These are phyloP conservation scores for Meles meles DNA, from an alignment of 2,113 vertebrate species.

Conservation along the genomic window DNA sequence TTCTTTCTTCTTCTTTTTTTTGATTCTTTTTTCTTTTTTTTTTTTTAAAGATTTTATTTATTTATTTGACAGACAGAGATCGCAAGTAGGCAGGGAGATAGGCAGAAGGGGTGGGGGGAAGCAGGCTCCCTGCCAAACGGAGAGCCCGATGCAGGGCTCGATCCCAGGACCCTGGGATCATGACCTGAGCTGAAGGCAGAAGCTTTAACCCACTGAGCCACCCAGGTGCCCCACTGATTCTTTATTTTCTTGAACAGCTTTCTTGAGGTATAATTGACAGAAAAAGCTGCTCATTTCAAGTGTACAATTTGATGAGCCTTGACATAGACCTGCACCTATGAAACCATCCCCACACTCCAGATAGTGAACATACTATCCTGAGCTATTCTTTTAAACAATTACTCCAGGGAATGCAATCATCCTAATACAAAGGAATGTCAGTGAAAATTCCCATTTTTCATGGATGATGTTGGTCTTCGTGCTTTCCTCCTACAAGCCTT, in stretches of 20 bases:
- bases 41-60: no score
- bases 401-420: neutral
- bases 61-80: no score
- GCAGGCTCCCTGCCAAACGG: no score
- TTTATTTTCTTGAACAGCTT: neutral
- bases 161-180: no score
- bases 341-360: neutral
- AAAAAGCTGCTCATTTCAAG: neutral
- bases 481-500: neutral
- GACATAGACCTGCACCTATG: neutral
- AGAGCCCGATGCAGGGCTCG: no score
- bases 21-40: no score
- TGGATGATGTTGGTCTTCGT: rapidly evolving
- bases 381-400: neutral
- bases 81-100: no score
- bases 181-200: no score
- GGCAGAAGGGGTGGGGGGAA: no score
- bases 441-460: neutral
- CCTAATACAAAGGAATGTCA: neutral
- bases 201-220: no score
- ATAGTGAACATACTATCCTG: neutral
- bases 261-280: neutral
- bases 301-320: neutral
- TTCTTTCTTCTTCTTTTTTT: no score
- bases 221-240: neutral